Percentiles rank a stretch among this genome's conserved stretches.
Evolutionary conservation across 2,888 invertebrate species (phyloP).

Genomic region (Pyrocoelia pectoralis): DNA sequence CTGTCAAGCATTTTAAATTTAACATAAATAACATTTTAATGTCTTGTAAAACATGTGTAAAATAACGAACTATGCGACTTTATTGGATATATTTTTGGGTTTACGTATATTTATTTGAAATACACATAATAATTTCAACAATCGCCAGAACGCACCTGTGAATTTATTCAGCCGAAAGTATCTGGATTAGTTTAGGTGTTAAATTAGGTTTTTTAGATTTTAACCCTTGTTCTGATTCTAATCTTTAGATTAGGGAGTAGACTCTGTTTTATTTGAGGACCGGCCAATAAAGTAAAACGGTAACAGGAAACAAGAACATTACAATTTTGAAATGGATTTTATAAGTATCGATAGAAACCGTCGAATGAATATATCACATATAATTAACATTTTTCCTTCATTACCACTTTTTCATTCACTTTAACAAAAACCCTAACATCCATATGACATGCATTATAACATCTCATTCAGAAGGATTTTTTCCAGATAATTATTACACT

Average conservation of each 20-base stretch:
- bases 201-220: conserved; percentile 1
- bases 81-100: conserved; percentile 7
- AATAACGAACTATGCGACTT: conserved; percentile 19
- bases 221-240: conserved; percentile 8
- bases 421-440: too few species aligned
- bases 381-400: not conserved
- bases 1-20: conserved; percentile 30
- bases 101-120: conserved; percentile 5
- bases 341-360: not conserved
- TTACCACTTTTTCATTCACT: not conserved
- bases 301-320: not conserved
- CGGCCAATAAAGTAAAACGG: conserved; percentile 9
- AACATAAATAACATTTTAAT: conserved; percentile 26
- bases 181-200: conserved; percentile 8
- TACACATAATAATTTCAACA: not conserved
- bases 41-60: conserved; percentile 29
- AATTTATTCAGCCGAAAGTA: conserved; percentile 7
- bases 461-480: too few species aligned
- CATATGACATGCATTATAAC: too few species aligned
- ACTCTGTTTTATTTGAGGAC: conserved; percentile 9
- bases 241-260: conserved; percentile 8
- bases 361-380: not conserved
- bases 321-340: not conserved
- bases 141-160: not conserved
- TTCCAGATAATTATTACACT: too few species aligned